Percentiles rank a stretch among this genome's conserved stretches.
These are phyloP conservation scores for Carposina sasakii DNA, from an alignment of 1,140 invertebrate genomes.

Conservation along the genomic window DNA sequence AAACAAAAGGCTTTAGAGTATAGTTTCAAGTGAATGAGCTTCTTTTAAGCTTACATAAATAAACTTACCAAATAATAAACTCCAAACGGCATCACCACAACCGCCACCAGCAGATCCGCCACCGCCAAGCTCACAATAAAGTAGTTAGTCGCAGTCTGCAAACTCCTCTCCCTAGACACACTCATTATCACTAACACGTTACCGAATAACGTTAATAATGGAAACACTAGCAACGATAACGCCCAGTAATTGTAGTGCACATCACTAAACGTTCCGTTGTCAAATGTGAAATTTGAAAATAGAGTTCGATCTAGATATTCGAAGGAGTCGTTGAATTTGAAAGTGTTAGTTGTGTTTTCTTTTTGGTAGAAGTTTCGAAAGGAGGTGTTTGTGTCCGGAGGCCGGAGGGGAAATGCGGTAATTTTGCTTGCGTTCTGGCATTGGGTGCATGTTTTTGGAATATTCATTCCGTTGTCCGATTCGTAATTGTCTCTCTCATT, in stretches of 20 bases:
- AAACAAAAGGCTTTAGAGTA: no score
- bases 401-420: constrained; percentile 20
- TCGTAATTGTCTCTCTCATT: constrained; percentile 9
- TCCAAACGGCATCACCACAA: constrained; percentile 98
- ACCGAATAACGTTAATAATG: constrained; percentile 94
- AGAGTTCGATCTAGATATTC: constrained; percentile 30
- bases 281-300: constrained; percentile 37
- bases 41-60: no score
- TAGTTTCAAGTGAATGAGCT: no score
- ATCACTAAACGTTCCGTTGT: constrained; percentile 48
- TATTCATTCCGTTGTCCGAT: constrained; percentile 21
- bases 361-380: constrained; percentile 8
- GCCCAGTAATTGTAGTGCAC: constrained; percentile 84
- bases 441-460: constrained; percentile 17
- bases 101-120: constrained; percentile 95
- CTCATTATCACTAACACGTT: constrained; percentile 96
- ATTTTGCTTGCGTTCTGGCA: constrained; percentile 32
- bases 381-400: constrained; percentile 18
- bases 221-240: constrained; percentile 89
- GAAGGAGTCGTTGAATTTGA: constrained; percentile 30
- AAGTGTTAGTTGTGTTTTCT: constrained; percentile 7
- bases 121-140: constrained; percentile 98
- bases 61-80: constrained; percentile 96
- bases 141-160: constrained; percentile 98
- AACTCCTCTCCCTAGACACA: constrained; percentile 88